Evolutionary conservation across 2,113 vertebrate genomes (phyloP).

Genomic region (Carlito syrichta): DNA sequence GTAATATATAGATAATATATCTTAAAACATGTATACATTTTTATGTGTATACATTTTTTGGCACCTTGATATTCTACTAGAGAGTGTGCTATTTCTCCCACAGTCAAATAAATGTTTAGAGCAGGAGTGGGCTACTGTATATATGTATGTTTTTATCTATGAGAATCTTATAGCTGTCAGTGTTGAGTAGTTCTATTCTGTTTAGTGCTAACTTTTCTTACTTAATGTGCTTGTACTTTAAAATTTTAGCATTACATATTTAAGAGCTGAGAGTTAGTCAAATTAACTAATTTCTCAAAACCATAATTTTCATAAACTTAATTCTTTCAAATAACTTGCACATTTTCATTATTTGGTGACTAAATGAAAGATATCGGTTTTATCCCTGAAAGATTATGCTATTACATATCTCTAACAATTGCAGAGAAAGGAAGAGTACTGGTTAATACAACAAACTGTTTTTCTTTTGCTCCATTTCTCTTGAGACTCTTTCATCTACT

Average conservation of each 20-base stretch:
- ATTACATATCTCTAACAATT: not conserved
- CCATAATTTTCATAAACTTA: not conserved
- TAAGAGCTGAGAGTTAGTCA: not conserved
- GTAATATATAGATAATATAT: no score
- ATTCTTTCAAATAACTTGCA: not conserved
- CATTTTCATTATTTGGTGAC: not conserved
- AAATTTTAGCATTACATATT: not conserved
- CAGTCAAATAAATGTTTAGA: not conserved
- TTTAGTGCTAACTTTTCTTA: not conserved
- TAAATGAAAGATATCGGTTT: not conserved
- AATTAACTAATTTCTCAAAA: not conserved
- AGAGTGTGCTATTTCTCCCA: not conserved
- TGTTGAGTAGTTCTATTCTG: not conserved
- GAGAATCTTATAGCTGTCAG: not conserved
- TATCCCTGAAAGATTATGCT: not conserved
- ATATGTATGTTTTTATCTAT: not conserved
- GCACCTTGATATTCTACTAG: not conserved
- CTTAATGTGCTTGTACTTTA: no score
- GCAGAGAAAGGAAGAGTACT: not conserved
- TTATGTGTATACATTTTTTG: no score
- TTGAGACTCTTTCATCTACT: slow-evolving; percentile 42
- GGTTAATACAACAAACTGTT: not conserved
- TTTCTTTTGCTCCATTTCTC: not conserved
- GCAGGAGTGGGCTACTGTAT: fast-evolving
- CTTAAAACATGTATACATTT: no score